Evolutionary conservation across 92 coral and sea anemone species (phyloP).

Genomic region (Siderastrea radians): DNA sequence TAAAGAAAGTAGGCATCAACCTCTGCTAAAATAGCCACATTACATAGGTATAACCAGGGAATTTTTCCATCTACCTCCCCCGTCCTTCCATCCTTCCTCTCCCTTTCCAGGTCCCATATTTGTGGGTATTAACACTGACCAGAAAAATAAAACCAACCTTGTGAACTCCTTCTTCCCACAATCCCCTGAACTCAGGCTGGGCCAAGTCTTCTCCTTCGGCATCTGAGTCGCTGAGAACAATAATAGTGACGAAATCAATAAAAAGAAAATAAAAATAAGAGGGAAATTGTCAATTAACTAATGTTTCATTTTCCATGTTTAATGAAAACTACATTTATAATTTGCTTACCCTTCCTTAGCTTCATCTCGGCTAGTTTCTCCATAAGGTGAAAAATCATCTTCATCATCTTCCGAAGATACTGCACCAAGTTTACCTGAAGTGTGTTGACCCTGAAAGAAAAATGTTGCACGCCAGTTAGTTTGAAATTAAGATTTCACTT

Average conservation of each 20-base stretch:
- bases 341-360: constrained; percentile 86
- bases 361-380: constrained; percentile 98
- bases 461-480: too few species aligned
- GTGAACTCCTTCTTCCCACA: constrained; percentile 89
- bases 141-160: constrained; percentile 24
- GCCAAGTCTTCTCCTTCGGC: constrained; percentile 94
- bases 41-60: too few species aligned
- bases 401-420: constrained; percentile 98
- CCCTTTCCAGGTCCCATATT: too few species aligned
- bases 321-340: neutral
- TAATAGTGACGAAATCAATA: neutral
- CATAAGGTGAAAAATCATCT: constrained; percentile 98
- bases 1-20: too few species aligned
- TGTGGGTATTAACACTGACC: too few species aligned
- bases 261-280: neutral
- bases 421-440: constrained; percentile 85
- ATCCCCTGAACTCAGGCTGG: constrained; percentile 96
- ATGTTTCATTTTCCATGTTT: too few species aligned
- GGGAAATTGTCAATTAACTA: neutral
- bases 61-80: too few species aligned
- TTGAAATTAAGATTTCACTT: neutral
- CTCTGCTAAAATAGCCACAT: too few species aligned
- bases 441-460: constrained; percentile 72
- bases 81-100: neutral
- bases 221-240: constrained; percentile 86